Evolutionary conservation across 2,797 vertebrate genomes (phyloP), one percentile per base, ranked within the genome.

Genomic region (Leptoclinus maculatus): DNA sequence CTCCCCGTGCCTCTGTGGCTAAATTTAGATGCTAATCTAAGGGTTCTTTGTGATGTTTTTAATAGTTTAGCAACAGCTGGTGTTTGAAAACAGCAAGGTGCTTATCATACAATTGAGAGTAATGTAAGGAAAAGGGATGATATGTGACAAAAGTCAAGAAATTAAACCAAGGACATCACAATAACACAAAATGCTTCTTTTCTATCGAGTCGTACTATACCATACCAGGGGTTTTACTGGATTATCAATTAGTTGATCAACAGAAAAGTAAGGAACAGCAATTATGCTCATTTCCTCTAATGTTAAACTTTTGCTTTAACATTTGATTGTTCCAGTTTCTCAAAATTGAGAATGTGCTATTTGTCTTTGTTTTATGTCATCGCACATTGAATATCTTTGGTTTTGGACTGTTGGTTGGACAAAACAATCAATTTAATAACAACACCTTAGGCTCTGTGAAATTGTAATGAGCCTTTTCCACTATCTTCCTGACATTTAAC

Each of bases 41-140:
- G 19, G 39, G 29, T 54, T 73, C 21, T 74, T 60, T 47, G 23
- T 49, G 34, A 23, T 49, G 10, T 23, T 73, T 60, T 39, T 23
- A 21, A 68, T 27, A 58, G 34, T 69, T 43, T n/a, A 29, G 38
- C 11, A 12, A 45, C 57, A 80, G 72, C 57, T 84, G 60, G 67
- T 71, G 41, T 78, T 62, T 56, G 27, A n/a, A 29, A 71, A 27
- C 54, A 58, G 21, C 27, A 73, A 45, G 60, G 62, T 34, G 13
- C 19, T 69, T 16, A 11, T 59, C 17, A 32, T 49, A 45, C 45
- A 57, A 10, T 13, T 56, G 16, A 59, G 41, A 62, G 21, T 13
- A 21, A 63, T 69, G 58, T 23, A 16, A 73, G 57, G 32, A 43
- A 45, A 39, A 49, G 16, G 3, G 14, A 45, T 4, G 8, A 47